Percentiles rank a stretch among this genome's conserved stretches.
Conservation (phyloP, 2,888 invertebrate genomes). For the Lepidochitona cinerea region DNA sequence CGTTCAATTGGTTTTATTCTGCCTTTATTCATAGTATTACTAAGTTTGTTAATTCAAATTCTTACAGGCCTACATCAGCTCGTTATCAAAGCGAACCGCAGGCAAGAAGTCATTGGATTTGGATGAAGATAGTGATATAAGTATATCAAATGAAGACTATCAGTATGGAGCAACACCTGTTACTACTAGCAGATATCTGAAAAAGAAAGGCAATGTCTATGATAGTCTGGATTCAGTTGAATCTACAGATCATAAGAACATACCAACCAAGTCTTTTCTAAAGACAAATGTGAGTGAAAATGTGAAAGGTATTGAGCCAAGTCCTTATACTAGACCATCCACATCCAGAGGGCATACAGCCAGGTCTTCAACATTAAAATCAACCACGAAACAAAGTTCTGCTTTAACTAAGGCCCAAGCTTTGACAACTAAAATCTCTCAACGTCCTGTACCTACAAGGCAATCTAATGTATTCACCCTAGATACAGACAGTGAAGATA, state of each 20-base stretch:
- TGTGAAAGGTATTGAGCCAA: neutral
- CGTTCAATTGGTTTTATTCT: too few relatives aligned
- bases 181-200: conserved; percentile 51
- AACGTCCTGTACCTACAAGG: conserved; percentile 26
- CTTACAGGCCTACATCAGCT: conserved; percentile 53
- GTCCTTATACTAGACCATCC: neutral
- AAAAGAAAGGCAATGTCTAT: conserved; percentile 38
- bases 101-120: conserved; percentile 49
- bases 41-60: too few relatives aligned
- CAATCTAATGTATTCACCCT: conserved; percentile 34
- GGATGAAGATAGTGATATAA: conserved; percentile 59
- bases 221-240: neutral
- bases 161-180: conserved; percentile 15
- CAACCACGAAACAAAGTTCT: conserved; percentile 13
- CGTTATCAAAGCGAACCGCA: conserved; percentile 53
- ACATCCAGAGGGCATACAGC: neutral
- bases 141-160: conserved; percentile 55
- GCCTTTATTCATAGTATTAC: too few relatives aligned
- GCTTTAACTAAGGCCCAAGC: conserved; percentile 49
- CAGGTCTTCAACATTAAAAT: neutral
- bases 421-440: conserved; percentile 47
- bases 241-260: neutral
- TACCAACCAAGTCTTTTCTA: neutral
- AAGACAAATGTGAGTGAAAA: neutral
- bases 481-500: conserved; percentile 52